Base-by-base conservation (phyloP, 1,140 invertebrate species). In the Lepidurus arcticus region DNA sequence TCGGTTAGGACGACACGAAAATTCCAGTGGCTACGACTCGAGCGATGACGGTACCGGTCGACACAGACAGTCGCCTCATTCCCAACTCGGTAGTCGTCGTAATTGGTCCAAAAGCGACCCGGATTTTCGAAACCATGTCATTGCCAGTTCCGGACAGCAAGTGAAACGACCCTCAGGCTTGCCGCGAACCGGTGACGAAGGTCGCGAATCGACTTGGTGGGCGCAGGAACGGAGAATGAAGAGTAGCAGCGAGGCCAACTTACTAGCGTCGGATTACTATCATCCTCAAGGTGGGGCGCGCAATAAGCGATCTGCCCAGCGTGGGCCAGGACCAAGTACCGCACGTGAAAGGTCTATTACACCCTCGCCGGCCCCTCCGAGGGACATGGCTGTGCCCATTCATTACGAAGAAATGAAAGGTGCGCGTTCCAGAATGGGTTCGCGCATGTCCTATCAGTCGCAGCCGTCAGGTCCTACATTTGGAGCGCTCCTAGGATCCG, bases 11-110 rank as follows among this genome's bases (percentile, higher is more conserved):
- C 78, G 75, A 45, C 81, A 86, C 13, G 90, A 91, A 82, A 90
- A 90, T 0, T 95, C 93, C 9, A 94, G 93, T 80, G 94, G 94
- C 1, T 96, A 96, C 83, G 93, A 96, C 82, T 95, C 94, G 81
- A 90, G 89, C 79, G 89, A 90, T 75, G 90, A 90, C 78, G 88
- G 88, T 7, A 42, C 26, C 13, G 77, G 53, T 24, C 44, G 75
- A 73, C 76, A 78, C 44, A 90, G 91, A 81, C 86, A 81, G 8
- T 79, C 84, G 24, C 21, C 53, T 9, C 53, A 21, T 9, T 65
- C 53, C 9, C 53, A 65, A n/a, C 53, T 65, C 9, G 53, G 8
- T 65, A 65, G 8, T 16, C 53, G 53, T 65, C 53, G 53, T 7
- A 9, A 65, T 65, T 65, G 53, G 53, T 81, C 86, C 0, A 82